phyloP scores from a whole-genome alignment of 2,888 invertebrate genomes.

The Meghimatium bilineatum region DNA sequence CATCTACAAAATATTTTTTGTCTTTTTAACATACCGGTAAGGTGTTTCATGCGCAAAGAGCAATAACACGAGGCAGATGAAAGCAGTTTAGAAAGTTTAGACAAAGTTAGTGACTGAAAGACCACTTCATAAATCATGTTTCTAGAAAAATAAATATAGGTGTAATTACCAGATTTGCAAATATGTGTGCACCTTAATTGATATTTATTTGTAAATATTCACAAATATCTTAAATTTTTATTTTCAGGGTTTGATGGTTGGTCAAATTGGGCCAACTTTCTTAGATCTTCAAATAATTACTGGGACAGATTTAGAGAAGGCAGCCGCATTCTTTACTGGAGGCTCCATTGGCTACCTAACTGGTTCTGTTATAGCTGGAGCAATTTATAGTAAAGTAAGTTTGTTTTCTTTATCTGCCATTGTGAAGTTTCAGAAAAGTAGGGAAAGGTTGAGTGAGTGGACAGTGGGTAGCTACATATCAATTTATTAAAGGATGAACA shows the following conservation, averaged over 20 bases:
- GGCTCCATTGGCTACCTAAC: slow-evolving; percentile 75
- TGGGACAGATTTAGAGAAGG: slow-evolving; percentile 65
- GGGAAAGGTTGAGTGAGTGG: no score
- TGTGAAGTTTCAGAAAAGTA: no score
- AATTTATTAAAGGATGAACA: no score
- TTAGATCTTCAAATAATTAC: slow-evolving; percentile 72
- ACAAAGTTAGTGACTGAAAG: no score
- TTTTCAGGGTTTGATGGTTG: slow-evolving; percentile 75
- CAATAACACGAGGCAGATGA: no score
- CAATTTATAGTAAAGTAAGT: slow-evolving; percentile 60
- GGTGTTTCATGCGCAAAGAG: no score
- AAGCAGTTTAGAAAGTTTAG: no score
- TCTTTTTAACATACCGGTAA: no score
- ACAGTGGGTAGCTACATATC: no score
- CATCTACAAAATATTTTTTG: no score
- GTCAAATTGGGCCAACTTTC: slow-evolving; percentile 76
- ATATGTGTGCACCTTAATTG: neutral
- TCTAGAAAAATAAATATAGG: neutral
- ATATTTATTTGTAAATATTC: neutral
- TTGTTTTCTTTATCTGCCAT: neutral
- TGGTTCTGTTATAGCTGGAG: slow-evolving; percentile 74
- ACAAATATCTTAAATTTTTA: neutral
- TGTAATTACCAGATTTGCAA: neutral
- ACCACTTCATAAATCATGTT: neutral
- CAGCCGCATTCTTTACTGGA: slow-evolving; percentile 73